Conservation (phyloP, 1,140 invertebrate species). For the Chironomus tepperi region DNA sequence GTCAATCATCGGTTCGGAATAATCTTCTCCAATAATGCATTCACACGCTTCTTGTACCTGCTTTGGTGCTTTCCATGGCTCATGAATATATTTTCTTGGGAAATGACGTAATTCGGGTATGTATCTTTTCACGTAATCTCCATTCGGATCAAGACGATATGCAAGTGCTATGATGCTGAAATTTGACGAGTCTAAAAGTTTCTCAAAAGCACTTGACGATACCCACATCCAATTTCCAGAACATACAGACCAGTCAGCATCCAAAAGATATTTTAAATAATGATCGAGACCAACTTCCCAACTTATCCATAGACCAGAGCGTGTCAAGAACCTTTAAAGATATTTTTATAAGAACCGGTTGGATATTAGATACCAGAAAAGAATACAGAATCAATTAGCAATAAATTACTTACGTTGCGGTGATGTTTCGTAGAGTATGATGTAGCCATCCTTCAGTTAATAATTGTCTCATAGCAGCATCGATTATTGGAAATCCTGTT, state of each 20-base stretch:
- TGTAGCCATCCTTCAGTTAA: slow-evolving; percentile 59
- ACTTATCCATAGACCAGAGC: slow-evolving; percentile 62
- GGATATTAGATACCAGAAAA: neutral
- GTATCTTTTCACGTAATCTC: slow-evolving; percentile 60
- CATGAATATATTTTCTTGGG: slow-evolving; percentile 59
- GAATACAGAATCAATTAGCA: neutral
- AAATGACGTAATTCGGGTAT: slow-evolving; percentile 57
- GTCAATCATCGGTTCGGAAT: slow-evolving; percentile 59
- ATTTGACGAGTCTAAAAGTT: slow-evolving; percentile 50
- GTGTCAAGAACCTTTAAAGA: slow-evolving; percentile 49
- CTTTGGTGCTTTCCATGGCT: slow-evolving; percentile 66
- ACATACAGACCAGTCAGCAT: slow-evolving; percentile 66
- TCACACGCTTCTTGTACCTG: slow-evolving; percentile 54
- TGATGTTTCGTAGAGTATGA: slow-evolving; percentile 59
- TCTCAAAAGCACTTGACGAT: slow-evolving; percentile 61
- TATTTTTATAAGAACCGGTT: neutral
- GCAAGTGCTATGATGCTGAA: slow-evolving; percentile 61
- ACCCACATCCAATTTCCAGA: slow-evolving; percentile 79
- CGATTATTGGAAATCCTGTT: slow-evolving; percentile 69
- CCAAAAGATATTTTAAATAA: slow-evolving; percentile 55
- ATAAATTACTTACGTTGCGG: slow-evolving; percentile 43
- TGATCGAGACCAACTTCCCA: slow-evolving; percentile 61
- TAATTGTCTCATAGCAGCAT: slow-evolving; percentile 63
- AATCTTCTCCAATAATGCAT: slow-evolving; percentile 62
- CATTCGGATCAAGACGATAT: slow-evolving; percentile 58